phyloP scores from a whole-genome alignment of 2,113 vertebrate species.

The Psophia crepitans region DNA sequence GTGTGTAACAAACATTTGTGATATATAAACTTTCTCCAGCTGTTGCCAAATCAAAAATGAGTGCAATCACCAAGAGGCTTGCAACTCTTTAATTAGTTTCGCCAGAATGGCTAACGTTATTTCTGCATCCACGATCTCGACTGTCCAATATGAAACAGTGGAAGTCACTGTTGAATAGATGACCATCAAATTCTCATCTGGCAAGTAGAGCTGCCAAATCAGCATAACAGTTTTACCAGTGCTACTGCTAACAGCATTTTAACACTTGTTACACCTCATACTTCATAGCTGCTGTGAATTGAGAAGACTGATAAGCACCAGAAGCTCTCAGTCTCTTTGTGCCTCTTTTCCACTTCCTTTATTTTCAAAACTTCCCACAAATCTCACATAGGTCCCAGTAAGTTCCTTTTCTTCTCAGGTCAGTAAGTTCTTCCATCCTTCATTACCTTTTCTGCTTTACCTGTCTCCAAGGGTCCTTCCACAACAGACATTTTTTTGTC shows the following conservation, averaged over 20 bases:
- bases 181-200: background rate
- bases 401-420: background rate
- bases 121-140: background rate
- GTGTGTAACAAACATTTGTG: conserved; percentile 10
- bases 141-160: background rate
- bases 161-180: background rate
- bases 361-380: background rate
- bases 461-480: background rate
- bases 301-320: background rate
- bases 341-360: background rate
- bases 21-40: conserved; percentile 14
- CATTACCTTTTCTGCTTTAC: background rate
- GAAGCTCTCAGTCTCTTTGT: background rate
- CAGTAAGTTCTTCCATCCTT: background rate
- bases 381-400: background rate
- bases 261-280: background rate
- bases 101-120: background rate
- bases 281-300: background rate
- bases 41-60: conserved; percentile 18
- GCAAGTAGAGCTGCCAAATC: background rate
- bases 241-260: background rate
- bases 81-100: conserved; percentile 23
- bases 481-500: background rate
- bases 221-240: background rate
- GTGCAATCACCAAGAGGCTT: background rate